Evolutionary conservation across 2,888 invertebrate genomes (phyloP), one percentile per base, ranked within the genome.

Genomic region (Cheilosia impressa): DNA sequence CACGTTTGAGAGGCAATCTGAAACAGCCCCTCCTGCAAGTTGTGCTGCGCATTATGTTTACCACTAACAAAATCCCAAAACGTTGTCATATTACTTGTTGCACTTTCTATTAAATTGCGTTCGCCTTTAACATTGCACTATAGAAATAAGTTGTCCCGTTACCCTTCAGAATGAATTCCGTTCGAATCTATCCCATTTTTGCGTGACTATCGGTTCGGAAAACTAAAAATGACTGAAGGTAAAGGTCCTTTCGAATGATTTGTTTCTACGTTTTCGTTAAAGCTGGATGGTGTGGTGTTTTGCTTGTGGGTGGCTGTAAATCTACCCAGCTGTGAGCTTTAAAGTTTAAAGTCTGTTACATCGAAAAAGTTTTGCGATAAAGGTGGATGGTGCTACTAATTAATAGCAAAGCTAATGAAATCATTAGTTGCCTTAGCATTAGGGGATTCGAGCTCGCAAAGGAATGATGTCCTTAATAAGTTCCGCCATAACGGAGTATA

Each of bases 1-100:
- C 96, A 96, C 75, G 96, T 96, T 91, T 96, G 96, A 15, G 96
- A 95, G 4, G 96, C 96, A 88, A 96, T 96, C 93, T 96, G 96
- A 90, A 96, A 95, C 41, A 96, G 93, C 6, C 96, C 96, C 89
- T 96, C 96, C 89, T 96, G 95, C 87, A 96, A 91, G 91, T 95
- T 95, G 68, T 94, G 93, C 88, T 94, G 94, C 88, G 93, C 93
- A 73, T 93, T 71, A 27, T 79, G 63, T 52, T 72, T 72, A 13
- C 79, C 65, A 72, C 47, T 72, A 77, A 94, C 92, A 89, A 94
- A 93, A 90, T 95, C 94, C 94, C 94, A 95, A 92, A 94, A 93
- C 66, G 94, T 93, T 89, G 94, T 94, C 94, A 94, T 94, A 87
- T 88, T 63, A 79, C 79, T 79, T 79, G 79, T 79, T 79, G 79